These are phyloP conservation scores for Sylvia atricapilla DNA, from an alignment of 2,113 vertebrate genomes.

Conservation along the genomic window DNA sequence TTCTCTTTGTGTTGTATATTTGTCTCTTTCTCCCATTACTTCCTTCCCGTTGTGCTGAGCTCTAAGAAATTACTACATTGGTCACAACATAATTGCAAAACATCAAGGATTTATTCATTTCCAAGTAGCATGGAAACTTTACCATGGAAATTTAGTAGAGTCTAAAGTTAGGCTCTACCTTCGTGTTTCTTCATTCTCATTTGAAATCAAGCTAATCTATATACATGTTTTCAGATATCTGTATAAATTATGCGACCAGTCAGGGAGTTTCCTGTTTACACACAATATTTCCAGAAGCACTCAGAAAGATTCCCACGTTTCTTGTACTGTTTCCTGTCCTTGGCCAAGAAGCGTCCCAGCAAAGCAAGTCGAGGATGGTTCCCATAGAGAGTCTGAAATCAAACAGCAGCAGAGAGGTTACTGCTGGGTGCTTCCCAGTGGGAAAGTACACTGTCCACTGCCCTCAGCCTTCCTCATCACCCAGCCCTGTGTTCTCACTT, in stretches of 20 bases:
- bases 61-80: not conserved
- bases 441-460: not conserved
- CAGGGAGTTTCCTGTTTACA: constrained; percentile 36
- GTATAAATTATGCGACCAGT: constrained; percentile 8
- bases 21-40: not conserved
- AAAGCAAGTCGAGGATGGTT: constrained; percentile 39
- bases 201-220: constrained; percentile 1
- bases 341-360: constrained; percentile 55
- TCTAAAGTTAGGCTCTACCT: not conserved
- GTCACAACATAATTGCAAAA: constrained; percentile 57
- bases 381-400: constrained; percentile 42
- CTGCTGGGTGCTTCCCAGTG: not conserved
- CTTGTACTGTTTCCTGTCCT: constrained; percentile 61
- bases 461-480: not conserved
- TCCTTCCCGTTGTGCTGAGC: not conserved
- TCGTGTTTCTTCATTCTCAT: not conserved
- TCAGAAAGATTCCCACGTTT: constrained; percentile 64
- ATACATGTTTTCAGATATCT: not conserved
- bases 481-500: not conserved
- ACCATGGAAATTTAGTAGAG: not conserved
- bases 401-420: not conserved
- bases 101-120: constrained; percentile 68
- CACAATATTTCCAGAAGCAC: constrained; percentile 82
- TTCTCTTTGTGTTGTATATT: not conserved
- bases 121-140: not conserved